Evolutionary conservation across 2,888 invertebrate species (phyloP).

Genomic region (Leucophora obtusa): DNA sequence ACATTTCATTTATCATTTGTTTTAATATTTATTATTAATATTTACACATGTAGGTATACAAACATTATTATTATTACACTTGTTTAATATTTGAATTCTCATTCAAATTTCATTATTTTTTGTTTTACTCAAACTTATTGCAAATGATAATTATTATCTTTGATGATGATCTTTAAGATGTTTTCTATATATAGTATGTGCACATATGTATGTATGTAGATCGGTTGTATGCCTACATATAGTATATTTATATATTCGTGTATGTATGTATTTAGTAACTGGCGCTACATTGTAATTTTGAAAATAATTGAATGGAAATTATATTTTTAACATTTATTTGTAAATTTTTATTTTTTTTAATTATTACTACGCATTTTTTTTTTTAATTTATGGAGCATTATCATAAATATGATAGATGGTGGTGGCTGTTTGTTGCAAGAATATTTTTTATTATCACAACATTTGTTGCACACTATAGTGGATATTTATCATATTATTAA

Average conservation of each 20-base stretch:
- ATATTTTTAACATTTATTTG: constrained; percentile 1
- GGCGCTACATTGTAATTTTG: constrained; percentile 50
- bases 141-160: constrained; percentile 24
- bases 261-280: constrained; percentile 30
- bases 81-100: neutral
- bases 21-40: constrained; percentile 17
- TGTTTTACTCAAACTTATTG: constrained; percentile 15
- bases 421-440: neutral
- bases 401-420: neutral
- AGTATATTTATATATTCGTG: neutral
- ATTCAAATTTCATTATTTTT: constrained; percentile 20
- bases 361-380: neutral
- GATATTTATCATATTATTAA: too few species aligned
- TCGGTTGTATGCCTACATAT: neutral
- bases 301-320: constrained; percentile 39
- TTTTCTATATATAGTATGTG: constrained; percentile 6
- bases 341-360: constrained; percentile 3
- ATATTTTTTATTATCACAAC: too few species aligned
- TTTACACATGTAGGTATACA: constrained; percentile 7
- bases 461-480: too few species aligned
- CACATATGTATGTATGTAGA: neutral
- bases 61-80: constrained; percentile 33
- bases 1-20: constrained; percentile 54
- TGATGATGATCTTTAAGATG: constrained; percentile 23
- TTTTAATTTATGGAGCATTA: neutral